Evolutionary conservation across 2,888 invertebrate genomes (phyloP), one percentile per base, ranked within the genome.

Genomic region (Andrena haemorrhoa): DNA sequence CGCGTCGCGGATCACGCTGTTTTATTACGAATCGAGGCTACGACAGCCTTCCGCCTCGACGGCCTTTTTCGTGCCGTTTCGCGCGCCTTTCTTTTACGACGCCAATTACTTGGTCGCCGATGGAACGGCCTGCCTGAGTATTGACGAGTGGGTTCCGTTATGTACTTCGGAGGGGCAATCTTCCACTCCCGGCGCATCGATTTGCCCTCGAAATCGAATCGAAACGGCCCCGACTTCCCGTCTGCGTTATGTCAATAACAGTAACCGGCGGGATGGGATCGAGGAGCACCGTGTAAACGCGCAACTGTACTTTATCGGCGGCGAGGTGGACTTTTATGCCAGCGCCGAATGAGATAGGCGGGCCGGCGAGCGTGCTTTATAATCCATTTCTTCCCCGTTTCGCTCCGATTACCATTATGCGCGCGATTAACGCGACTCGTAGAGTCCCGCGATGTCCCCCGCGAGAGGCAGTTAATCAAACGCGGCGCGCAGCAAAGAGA

Each of bases 191-290:
- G 23, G 49, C 26, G 77, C 71, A 82, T 84, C 88, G 86, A 86
- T 86, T 86, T 88, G 87, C 88, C 84, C 83, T 88, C 88, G 81
- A 88, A 88, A 86, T 88, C 86, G 80, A 85, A 85, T 82, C 76
- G 71, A 65, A 72, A 66, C 68, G 35, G 75, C 70, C 33, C 69
- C 79, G 75, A 74, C 63, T 75, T 79, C 56, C 51, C 71, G 60
- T 29, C 74, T 75, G 41, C 41, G 61, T 47, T 75, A 26, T 80
- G 72, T 79, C 72, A 68, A 77, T 79, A 76, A 79, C 72, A 75
- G 41, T 73, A 76, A 79, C 83, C 41, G 41, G 65, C 41, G 35
- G 58, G 65, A 69, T 49, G 33, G 16, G 53, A 71, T 47, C 12
- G 71, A 6, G n/a, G 33, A 29, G 29, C 69, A 47, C 2, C 8